Percentiles rank a stretch among this genome's conserved stretches.
Conservation (phyloP, 2,797 vertebrate species). For the Emys orbicularis region DNA sequence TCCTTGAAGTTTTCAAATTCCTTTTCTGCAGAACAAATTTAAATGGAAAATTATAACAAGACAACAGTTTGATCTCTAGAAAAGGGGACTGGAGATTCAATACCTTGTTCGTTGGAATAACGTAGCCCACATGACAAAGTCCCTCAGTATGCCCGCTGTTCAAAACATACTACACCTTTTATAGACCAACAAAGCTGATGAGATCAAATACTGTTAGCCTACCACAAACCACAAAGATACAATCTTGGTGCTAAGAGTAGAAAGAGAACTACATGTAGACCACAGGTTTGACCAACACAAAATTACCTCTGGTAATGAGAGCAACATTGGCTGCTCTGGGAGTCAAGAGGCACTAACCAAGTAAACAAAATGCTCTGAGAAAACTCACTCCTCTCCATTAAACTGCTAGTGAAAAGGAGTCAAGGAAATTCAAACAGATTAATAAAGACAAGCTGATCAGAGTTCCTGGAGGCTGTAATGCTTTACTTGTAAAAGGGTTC, state of each 20-base stretch:
- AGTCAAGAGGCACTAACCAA: not conserved
- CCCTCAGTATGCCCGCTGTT: conserved; percentile 72
- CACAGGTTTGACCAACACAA: conserved; percentile 69
- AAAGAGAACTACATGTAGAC: conserved; percentile 37
- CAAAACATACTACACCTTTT: conserved; percentile 70
- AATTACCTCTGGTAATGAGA: conserved; percentile 28
- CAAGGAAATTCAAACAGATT: conserved; percentile 35
- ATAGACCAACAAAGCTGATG: conserved; percentile 44
- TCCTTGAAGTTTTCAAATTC: not conserved
- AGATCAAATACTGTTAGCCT: conserved; percentile 81
- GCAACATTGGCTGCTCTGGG: fast-evolving
- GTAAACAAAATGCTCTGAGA: conserved; percentile 19
- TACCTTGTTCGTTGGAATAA: not conserved
- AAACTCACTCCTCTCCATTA: not conserved
- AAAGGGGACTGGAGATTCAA: not conserved
- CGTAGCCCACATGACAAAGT: not conserved
- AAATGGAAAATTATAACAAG: not conserved
- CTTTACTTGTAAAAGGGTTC: not conserved
- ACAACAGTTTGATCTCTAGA: not conserved
- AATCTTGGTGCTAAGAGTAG: conserved; percentile 48
- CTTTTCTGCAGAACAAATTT: not conserved
- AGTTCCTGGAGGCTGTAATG: not conserved
- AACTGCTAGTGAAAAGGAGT: not conserved
- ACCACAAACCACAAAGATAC: conserved; percentile 85
- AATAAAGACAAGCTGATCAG: not conserved